These are phyloP conservation scores for Polydrusus tereticollis DNA, from an alignment of 2,888 invertebrate species.

Conservation along the genomic window DNA sequence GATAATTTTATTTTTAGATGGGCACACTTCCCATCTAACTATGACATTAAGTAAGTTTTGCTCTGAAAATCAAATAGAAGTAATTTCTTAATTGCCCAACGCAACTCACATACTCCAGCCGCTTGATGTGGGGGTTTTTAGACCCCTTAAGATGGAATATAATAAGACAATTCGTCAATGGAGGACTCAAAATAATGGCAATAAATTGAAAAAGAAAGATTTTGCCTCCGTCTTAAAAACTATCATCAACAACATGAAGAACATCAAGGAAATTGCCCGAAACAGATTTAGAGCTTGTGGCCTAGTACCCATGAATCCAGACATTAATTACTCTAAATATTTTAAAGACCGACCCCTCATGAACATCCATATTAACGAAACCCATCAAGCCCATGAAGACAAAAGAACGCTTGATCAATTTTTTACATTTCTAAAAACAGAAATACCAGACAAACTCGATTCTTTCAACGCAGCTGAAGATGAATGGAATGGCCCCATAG, in stretches of 20 bases:
- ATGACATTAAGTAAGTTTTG: constrained; percentile 41
- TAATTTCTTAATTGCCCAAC: constrained; percentile 38
- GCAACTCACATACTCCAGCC: constrained; percentile 46
- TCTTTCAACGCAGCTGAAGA: background rate
- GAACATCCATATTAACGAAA: too few relatives aligned
- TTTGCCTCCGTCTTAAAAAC: background rate
- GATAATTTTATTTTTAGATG: constrained; percentile 23
- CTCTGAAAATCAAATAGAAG: constrained; percentile 20
- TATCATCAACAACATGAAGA: constrained; percentile 23
- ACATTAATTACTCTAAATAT: constrained; percentile 24
- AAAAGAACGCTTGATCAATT: background rate
- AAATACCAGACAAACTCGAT: background rate
- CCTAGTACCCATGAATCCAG: constrained; percentile 27
- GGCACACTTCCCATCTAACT: constrained; percentile 39
- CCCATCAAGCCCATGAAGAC: too few relatives aligned
- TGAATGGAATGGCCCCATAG: background rate
- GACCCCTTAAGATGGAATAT: constrained; percentile 33
- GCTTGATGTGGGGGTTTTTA: constrained; percentile 33
- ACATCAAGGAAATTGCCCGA: background rate
- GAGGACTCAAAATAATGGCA: background rate
- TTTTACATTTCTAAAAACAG: background rate
- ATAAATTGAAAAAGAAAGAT: background rate
- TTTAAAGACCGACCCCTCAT: constrained; percentile 21
- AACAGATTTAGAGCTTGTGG: constrained; percentile 31
- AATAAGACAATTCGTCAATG: constrained; percentile 15